Evolutionary conservation across 1,140 invertebrate species (phyloP), one percentile per base, ranked within the genome.

Genomic region (Cecropterus lyciades): DNA sequence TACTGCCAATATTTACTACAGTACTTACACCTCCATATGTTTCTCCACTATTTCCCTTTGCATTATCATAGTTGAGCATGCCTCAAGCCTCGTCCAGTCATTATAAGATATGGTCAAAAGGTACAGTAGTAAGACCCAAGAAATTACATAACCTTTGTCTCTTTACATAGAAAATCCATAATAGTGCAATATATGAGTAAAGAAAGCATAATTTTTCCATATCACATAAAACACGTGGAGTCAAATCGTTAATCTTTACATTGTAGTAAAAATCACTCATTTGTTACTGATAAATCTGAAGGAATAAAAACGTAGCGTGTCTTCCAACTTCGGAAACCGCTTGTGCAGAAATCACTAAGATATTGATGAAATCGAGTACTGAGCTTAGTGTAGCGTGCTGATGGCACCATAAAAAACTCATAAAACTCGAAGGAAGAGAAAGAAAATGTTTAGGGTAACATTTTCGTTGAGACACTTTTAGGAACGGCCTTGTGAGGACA

Each of bases 351-450:
- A 68, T 64, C 65, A 72, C 59, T 69, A 65, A 67, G 52, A 55
- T 55, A 55, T 65, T 73, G 72, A 73, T 70, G 72, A 70, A 73
- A 70, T 65, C 30, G 55, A 52, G 63, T 62, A 55, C 30, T 55
- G 40, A 73, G 55, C 59, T 56, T 65, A 70, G 68, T 69, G 72
- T 70, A 73, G 68, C 72, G 72, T 70, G 65, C 65, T 65, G 67
- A 69, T 73, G 64, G 59, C 60, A 27, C 68, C 56, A 65, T 73
- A 73, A 73, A 73, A 73, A 73, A 67, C 65, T 64, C 67, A 67
- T 70, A 73, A 70, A 73, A 70, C 68, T 73, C 64, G 33, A 67
- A 70, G 67, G 51, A 43, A 62, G 46, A 45, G 49, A 63, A 69
- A 64, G 52, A 11, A 55, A 55, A 55, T 15, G 52, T 55, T 55